Base-by-base conservation (phyloP, 1,140 invertebrate genomes). In the Pseudoatta argentina region DNA sequence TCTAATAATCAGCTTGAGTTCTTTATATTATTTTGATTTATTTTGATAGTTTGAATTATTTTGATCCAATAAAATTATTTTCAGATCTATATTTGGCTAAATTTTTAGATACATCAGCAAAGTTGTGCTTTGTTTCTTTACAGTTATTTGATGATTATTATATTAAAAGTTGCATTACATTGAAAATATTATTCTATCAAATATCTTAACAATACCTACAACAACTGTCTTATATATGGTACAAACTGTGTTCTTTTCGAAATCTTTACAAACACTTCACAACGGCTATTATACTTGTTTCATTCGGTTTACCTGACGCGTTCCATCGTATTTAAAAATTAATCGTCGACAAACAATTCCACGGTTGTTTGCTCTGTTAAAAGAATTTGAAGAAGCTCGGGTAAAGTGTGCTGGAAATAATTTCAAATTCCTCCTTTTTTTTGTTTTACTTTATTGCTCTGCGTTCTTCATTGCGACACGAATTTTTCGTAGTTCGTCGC, bases 281-380 rank as follows among this genome's bases (percentile, higher is more conserved):
- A 69, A 57, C 4, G 24, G 21, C 30, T 14, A 48, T 78, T 79
- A 69, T 7, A 2, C 21, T 67, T 14, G 27, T 4, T 21, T 55
- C n/a, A 53, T 7, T 55, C 66, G 44, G 48, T 34, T 71, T 10
- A 71, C 21, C 3, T 30, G 44, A 4, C 10, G 7, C 21, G 3
- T 27, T 18, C 5, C 21, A 4, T 69, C 6, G 14, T 34, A 24
- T 27, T 81, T 81, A 81, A 81, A 81, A 71, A 71, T 81, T 81
- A 71, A 79, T 69, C 27, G 27, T 51, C 14, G 27, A 67, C 63
- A 79, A 81, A 55, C 64, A 3, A 16, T 10, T 21, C 1, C 24
- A 8, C 16, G 0, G n/a, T 69, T 69, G 24, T 21, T 55, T 8
- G 3, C 21, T 57, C 51, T n/a, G 14, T 69, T 81, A 71, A 39